phyloP scores from a whole-genome alignment of 2,888 invertebrate genomes.

The Idaea straminata region DNA sequence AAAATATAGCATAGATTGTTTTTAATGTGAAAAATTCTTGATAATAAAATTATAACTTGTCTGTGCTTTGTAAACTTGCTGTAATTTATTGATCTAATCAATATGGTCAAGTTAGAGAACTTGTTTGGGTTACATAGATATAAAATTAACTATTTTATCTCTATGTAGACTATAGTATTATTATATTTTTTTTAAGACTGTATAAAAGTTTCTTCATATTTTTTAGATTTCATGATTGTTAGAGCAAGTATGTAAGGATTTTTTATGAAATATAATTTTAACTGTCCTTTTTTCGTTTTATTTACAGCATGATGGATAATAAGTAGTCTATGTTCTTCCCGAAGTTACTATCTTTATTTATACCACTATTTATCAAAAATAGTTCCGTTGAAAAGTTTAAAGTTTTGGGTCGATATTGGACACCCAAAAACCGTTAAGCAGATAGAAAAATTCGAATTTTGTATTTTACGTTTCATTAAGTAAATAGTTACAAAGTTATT shows the following conservation, averaged over 20 bases:
- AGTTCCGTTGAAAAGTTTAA: too few species aligned
- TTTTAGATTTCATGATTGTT: slow-evolving; percentile 23
- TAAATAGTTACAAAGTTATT: too few species aligned
- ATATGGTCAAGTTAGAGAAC: slow-evolving; percentile 11
- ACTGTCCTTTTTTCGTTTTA: slow-evolving; percentile 17
- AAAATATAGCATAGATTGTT: not conserved
- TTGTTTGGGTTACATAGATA: slow-evolving; percentile 18
- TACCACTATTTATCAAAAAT: too few species aligned
- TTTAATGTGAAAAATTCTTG: slow-evolving; percentile 25
- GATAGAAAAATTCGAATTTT: too few species aligned
- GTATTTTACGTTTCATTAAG: too few species aligned
- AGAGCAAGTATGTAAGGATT: slow-evolving; percentile 38
- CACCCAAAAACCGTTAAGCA: too few species aligned
- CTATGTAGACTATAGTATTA: slow-evolving; percentile 31
- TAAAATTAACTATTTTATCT: slow-evolving; percentile 17
- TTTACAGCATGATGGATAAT: not conserved
- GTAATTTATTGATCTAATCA: slow-evolving; percentile 29
- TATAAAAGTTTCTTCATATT: slow-evolving; percentile 31
- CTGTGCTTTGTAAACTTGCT: slow-evolving; percentile 42
- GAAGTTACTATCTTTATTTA: too few species aligned
- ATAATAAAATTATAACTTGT: slow-evolving; percentile 34
- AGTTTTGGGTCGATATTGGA: too few species aligned
- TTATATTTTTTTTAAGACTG: slow-evolving; percentile 37
- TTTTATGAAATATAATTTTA: slow-evolving; percentile 38
- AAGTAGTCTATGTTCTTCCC: too few species aligned